phyloP scores from a whole-genome alignment of 2,888 invertebrate species.

The Cyaniris semiargus region DNA sequence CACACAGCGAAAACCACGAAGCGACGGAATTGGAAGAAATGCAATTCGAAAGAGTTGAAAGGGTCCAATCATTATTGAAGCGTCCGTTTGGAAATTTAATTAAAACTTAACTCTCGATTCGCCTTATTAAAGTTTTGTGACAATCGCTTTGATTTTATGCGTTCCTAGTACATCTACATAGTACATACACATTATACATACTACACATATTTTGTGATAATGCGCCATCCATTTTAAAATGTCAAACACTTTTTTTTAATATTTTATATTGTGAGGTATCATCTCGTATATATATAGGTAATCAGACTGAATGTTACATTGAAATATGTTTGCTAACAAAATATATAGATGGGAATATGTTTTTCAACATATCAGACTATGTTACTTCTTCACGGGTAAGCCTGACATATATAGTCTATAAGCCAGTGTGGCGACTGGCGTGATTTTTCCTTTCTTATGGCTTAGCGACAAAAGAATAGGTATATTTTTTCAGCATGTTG shows the following conservation, averaged over 20 bases:
- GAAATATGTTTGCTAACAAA: neutral
- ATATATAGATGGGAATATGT: neutral
- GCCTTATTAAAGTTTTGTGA: constrained; percentile 10
- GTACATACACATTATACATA: neutral
- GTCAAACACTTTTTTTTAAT: no score
- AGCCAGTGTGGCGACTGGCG: neutral
- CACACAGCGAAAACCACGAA: constrained; percentile 14
- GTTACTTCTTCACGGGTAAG: neutral
- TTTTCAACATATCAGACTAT: neutral
- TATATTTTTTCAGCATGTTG: neutral
- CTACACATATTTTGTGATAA: no score
- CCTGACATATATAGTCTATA: neutral
- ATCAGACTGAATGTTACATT: neutral
- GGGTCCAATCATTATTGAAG: constrained; percentile 6
- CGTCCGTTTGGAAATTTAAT: constrained; percentile 16
- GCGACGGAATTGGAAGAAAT: constrained; percentile 11
- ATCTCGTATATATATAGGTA: neutral
- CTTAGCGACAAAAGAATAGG: neutral
- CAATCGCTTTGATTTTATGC: neutral
- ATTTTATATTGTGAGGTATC: neutral
- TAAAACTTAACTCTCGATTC: constrained; percentile 10
- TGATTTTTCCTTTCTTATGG: neutral
- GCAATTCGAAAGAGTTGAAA: constrained; percentile 14
- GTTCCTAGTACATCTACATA: neutral
- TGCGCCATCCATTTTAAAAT: no score